Conservation (phyloP, 1,140 invertebrate genomes). For the Gyrodactylus bullatarudis region DNA sequence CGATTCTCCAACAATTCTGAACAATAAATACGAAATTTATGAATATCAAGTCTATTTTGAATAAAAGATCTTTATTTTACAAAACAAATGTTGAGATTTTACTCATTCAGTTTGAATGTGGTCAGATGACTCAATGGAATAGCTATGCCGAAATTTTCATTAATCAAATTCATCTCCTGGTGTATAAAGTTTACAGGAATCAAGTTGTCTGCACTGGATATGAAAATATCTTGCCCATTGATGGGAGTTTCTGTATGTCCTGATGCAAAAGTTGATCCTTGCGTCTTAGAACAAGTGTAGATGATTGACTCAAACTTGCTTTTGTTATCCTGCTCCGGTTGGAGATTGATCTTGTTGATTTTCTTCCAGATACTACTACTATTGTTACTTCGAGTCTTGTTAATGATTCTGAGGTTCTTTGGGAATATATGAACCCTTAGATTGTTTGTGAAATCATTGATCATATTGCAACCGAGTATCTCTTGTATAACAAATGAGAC, state of each 20-base stretch:
- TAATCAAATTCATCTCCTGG: neutral
- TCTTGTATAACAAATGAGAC: neutral
- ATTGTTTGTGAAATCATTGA: neutral
- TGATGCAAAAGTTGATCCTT: neutral
- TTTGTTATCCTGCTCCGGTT: neutral
- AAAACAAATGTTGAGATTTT: too few species aligned
- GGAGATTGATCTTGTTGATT: too few species aligned
- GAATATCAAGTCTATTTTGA: too few species aligned
- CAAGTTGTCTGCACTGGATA: neutral
- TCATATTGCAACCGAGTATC: neutral
- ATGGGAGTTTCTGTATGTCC: too few species aligned
- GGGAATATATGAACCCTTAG: neutral
- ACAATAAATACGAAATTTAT: neutral
- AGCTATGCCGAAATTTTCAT: neutral
- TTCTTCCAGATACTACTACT: neutral
- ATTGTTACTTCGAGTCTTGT: neutral
- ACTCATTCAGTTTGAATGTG: neutral
- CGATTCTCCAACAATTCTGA: neutral
- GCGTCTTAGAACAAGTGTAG: neutral
- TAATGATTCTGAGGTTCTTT: neutral
- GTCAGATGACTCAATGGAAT: neutral
- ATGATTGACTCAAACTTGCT: too few species aligned
- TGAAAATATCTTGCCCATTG: neutral
- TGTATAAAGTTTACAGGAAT: neutral
- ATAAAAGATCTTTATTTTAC: too few species aligned